phyloP scores from a whole-genome alignment of 2,113 vertebrate species.

The Diglossa brunneiventris region DNA sequence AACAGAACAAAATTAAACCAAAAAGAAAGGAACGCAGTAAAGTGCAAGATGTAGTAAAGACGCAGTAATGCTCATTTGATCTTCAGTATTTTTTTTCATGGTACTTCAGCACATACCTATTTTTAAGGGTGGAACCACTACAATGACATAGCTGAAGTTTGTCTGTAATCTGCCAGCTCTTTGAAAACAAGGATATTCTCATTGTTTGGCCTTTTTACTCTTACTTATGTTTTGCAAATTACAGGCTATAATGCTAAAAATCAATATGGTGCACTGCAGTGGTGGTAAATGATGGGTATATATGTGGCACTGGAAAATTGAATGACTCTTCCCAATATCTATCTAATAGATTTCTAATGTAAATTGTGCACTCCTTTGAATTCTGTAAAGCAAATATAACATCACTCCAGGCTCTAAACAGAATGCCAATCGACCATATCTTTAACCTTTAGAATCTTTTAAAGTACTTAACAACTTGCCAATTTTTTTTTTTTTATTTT shows the following conservation, averaged over 20 bases:
- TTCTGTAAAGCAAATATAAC: neutral
- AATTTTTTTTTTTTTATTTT: neutral
- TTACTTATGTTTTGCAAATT: neutral
- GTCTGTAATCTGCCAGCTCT: neutral
- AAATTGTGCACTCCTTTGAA: neutral
- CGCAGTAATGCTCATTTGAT: neutral
- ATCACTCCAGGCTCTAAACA: conserved; percentile 35
- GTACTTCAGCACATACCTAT: neutral
- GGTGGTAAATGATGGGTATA: neutral
- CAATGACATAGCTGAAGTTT: neutral
- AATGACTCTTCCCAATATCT: neutral
- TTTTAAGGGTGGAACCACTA: neutral
- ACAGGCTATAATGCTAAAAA: neutral
- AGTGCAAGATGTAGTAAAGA: neutral
- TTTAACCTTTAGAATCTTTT: conserved; percentile 46
- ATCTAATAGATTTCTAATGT: neutral
- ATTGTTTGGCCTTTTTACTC: neutral
- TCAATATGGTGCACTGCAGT: neutral
- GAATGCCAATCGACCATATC: conserved; percentile 11
- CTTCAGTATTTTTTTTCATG: neutral
- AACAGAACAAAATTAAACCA: neutral
- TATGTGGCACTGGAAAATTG: neutral
- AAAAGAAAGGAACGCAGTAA: neutral
- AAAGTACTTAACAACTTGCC: conserved; percentile 19
- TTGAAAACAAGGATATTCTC: neutral